Conservation (phyloP, 2,113 vertebrate species). For the Manacus vitellinus region DNA sequence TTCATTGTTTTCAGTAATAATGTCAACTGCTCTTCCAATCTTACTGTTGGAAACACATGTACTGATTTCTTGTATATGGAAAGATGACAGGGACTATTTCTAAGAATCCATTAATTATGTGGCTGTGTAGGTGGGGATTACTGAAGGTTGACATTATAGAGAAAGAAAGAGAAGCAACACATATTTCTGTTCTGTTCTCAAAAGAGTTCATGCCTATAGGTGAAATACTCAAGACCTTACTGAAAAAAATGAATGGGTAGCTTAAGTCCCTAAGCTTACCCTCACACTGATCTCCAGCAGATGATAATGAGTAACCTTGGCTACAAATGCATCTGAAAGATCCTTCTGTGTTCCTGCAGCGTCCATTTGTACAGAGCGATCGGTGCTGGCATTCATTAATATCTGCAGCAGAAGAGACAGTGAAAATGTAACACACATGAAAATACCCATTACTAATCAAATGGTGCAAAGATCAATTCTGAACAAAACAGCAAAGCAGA, state of each 20-base stretch:
- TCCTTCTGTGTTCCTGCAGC: slow-evolving; percentile 90
- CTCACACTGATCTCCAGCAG: slow-evolving; percentile 86
- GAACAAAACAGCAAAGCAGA: background rate
- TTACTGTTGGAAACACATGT: background rate
- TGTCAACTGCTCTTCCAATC: background rate
- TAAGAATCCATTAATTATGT: background rate
- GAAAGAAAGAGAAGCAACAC: background rate
- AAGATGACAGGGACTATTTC: background rate
- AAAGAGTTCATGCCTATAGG: background rate
- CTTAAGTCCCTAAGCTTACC: slow-evolving; percentile 72
- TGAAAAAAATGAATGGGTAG: background rate
- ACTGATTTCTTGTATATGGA: background rate
- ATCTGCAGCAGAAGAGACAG: slow-evolving; percentile 73
- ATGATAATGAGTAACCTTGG: slow-evolving; percentile 81
- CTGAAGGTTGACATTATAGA: background rate
- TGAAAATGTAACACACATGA: background rate
- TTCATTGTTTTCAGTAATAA: background rate
- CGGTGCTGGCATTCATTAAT: slow-evolving; percentile 88
- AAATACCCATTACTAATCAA: background rate
- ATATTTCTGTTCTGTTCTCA: background rate
- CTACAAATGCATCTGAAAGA: slow-evolving; percentile 90
- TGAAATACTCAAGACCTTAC: background rate
- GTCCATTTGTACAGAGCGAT: slow-evolving; percentile 83
- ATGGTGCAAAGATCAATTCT: background rate
- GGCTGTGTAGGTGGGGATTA: background rate